A percentile compares a stretch with the other conserved stretches of the same genome.
Evolutionary conservation across 1,140 invertebrate species (phyloP).

Genomic region (Phymastichus coffea): DNA sequence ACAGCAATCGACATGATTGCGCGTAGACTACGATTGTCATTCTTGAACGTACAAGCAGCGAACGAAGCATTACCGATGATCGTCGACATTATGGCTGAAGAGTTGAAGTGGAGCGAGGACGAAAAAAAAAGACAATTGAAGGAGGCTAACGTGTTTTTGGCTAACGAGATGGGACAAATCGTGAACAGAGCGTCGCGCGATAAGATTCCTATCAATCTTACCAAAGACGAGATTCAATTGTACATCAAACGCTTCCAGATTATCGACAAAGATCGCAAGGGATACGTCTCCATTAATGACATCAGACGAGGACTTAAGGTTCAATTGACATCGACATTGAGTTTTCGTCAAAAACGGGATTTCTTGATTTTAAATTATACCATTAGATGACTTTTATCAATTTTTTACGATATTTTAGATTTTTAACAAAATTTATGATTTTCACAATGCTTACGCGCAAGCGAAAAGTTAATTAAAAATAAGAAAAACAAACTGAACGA

Average conservation of each 20-base stretch:
- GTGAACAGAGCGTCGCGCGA: slow-evolving; percentile 86
- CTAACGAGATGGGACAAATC: slow-evolving; percentile 94
- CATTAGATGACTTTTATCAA: no score
- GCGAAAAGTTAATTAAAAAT: no score
- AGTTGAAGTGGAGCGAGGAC: slow-evolving; percentile 87
- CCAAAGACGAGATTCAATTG: slow-evolving; percentile 89
- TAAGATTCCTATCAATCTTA: slow-evolving; percentile 90
- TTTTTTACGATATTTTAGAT: no score
- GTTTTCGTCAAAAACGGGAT: no score
- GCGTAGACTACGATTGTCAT: slow-evolving; percentile 86
- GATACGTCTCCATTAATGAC: slow-evolving; percentile 97
- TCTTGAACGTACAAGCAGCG: slow-evolving; percentile 95
- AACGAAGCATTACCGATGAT: slow-evolving; percentile 91
- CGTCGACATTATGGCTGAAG: slow-evolving; percentile 94
- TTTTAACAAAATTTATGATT: neutral
- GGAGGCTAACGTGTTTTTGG: slow-evolving; percentile 79
- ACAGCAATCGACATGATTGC: slow-evolving; percentile 97
- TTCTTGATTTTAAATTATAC: no score
- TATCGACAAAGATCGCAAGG: slow-evolving; percentile 94
- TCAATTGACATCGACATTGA: no score
- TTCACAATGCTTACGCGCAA: slow-evolving; percentile 2
- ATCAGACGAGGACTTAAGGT: slow-evolving; percentile 93
- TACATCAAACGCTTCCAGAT: slow-evolving; percentile 95
- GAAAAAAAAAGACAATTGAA: slow-evolving; percentile 82
- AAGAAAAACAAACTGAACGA: no score